Evolutionary conservation across 2,113 vertebrate genomes (phyloP).

Genomic region (Gallinago undulata): DNA sequence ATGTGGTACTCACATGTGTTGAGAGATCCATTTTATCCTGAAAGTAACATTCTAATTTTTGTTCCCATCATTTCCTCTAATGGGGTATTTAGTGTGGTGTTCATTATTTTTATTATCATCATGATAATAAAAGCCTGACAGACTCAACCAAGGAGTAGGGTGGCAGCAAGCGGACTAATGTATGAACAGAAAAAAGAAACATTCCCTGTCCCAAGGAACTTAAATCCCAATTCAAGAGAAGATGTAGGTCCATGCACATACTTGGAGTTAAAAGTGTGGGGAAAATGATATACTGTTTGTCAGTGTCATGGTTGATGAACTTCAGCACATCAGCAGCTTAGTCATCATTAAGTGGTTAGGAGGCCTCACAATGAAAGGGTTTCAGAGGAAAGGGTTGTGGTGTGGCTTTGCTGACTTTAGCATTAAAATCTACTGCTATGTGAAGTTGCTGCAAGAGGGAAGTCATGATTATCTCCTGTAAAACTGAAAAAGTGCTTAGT

Average conservation of each 20-base stretch:
- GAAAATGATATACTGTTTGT: background rate
- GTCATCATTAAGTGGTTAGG: background rate
- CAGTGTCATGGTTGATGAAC: background rate
- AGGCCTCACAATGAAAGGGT: background rate
- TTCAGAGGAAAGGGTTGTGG: background rate
- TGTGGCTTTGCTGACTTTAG: background rate
- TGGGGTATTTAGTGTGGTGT: background rate
- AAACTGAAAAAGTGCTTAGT: background rate
- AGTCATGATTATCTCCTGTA: background rate
- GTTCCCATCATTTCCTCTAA: background rate
- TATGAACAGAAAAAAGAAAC: background rate
- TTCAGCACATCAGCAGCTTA: background rate
- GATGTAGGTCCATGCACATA: background rate
- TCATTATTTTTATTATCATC: background rate
- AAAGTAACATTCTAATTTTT: background rate
- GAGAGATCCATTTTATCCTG: background rate
- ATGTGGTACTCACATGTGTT: background rate
- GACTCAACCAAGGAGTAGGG: background rate
- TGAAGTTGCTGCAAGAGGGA: background rate
- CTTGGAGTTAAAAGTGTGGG: background rate
- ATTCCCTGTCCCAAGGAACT: background rate
- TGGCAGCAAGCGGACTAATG: background rate
- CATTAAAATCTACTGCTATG: background rate
- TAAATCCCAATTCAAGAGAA: background rate
- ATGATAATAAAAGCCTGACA: background rate